Evolutionary conservation across 2,888 invertebrate species (phyloP).

Genomic region (Ptilodon capucinus): DNA sequence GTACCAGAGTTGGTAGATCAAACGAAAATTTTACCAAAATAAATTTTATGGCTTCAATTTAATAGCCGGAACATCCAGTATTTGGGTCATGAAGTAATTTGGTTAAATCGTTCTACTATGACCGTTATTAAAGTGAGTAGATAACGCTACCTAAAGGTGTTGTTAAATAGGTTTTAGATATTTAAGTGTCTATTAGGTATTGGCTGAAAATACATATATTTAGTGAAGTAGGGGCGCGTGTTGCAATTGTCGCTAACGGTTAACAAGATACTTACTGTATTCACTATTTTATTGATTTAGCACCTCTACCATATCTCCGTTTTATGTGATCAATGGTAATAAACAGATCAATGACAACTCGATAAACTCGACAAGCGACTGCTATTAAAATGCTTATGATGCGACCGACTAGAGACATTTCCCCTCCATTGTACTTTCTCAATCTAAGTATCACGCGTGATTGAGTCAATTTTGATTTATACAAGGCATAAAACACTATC

Average conservation of each 20-base stretch:
- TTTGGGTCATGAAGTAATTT: neutral
- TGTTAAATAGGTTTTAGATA: too few species aligned
- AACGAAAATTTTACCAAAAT: constrained; percentile 7
- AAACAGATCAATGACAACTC: constrained; percentile 41
- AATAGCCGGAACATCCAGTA: neutral
- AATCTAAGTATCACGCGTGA: constrained; percentile 4
- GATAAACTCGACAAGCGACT: constrained; percentile 11
- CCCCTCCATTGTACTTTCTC: constrained; percentile 9
- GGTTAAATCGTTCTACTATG: too few species aligned
- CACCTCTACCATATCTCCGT: constrained; percentile 11
- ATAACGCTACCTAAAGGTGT: too few species aligned
- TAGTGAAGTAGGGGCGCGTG: too few species aligned
- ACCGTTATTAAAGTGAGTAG: neutral
- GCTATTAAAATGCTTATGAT: constrained; percentile 22
- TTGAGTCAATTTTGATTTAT: constrained; percentile 20
- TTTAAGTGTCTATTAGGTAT: too few species aligned
- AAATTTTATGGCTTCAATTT: neutral
- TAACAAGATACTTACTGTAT: neutral
- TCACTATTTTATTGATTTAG: constrained; percentile 12
- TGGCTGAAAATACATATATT: too few species aligned
- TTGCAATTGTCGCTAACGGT: neutral
- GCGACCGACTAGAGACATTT: constrained; percentile 11
- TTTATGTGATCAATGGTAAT: constrained; percentile 29
- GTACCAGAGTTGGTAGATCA: constrained; percentile 16
- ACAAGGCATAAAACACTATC: neutral